A percentile compares a stretch with the other conserved stretches of the same genome.
Conservation (phyloP, 1,140 invertebrate species). For the Drosophila elegans region DNA sequence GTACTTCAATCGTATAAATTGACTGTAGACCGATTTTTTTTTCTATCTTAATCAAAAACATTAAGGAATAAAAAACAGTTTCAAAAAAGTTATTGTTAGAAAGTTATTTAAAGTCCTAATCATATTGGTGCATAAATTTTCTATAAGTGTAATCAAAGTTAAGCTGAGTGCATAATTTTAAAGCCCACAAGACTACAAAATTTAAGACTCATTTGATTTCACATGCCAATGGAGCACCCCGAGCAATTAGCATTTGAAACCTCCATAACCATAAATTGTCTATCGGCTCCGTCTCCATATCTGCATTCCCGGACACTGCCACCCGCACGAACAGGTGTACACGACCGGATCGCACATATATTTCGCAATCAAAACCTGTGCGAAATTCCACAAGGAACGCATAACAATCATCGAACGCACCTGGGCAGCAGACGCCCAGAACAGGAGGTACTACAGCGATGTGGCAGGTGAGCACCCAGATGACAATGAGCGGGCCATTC, state of each 20-base stretch:
- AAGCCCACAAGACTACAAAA: neutral
- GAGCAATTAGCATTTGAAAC: constrained; percentile 68
- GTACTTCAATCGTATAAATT: too few relatives aligned
- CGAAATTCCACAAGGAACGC: constrained; percentile 91
- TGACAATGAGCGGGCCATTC: constrained; percentile 67
- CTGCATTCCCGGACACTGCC: neutral
- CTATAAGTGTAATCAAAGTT: neutral
- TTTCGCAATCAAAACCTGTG: constrained; percentile 95
- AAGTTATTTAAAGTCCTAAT: too few relatives aligned
- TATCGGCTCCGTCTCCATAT: constrained; percentile 21
- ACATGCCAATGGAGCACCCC: neutral
- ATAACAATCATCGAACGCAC: constrained; percentile 91
- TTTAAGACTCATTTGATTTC: neutral
- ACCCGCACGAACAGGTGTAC: constrained; percentile 48
- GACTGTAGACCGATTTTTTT: too few relatives aligned
- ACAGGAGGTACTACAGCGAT: constrained; percentile 93
- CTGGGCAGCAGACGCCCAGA: constrained; percentile 89
- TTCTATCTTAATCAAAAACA: too few relatives aligned
- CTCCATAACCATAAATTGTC: constrained; percentile 67
- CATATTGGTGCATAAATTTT: too few relatives aligned
- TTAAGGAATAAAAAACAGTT: too few relatives aligned
- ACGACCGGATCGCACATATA: constrained; percentile 86
- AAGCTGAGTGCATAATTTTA: constrained; percentile 14
- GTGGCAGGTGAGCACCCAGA: constrained; percentile 86
- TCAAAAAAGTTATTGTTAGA: too few relatives aligned